phyloP scores from a whole-genome alignment of 2,797 vertebrate genomes.

The Diceros bicornis region DNA sequence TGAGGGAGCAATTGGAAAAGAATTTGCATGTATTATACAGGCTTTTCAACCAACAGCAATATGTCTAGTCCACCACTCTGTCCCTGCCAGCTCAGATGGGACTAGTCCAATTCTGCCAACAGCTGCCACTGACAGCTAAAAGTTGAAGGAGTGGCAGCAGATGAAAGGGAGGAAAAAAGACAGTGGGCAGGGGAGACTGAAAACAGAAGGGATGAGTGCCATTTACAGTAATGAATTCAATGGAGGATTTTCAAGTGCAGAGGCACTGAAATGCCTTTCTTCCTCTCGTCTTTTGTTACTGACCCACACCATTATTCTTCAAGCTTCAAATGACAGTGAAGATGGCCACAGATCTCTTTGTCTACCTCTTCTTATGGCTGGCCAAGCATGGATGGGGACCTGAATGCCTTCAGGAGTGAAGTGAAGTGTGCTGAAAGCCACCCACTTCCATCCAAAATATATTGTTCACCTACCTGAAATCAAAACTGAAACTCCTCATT shows the following conservation, averaged over 20 bases:
- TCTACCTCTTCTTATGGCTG: not conserved
- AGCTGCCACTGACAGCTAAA: slow-evolving; percentile 65
- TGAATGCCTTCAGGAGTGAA: slow-evolving; percentile 20
- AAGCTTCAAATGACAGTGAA: slow-evolving; percentile 50
- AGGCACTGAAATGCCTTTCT: slow-evolving; percentile 27
- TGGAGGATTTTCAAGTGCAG: slow-evolving; percentile 49
- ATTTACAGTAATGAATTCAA: slow-evolving; percentile 8
- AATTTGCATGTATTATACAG: slow-evolving; percentile 58
- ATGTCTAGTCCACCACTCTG: slow-evolving; percentile 53
- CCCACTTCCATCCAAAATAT: not conserved
- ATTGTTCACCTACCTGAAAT: not conserved
- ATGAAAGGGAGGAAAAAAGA: slow-evolving; percentile 49
- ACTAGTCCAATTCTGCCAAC: slow-evolving; percentile 67
- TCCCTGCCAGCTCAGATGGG: slow-evolving; percentile 49
- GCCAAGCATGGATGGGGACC: not conserved
- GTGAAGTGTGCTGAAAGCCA: slow-evolving; percentile 38
- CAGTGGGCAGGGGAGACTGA: slow-evolving; percentile 34
- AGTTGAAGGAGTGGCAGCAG: slow-evolving; percentile 67
- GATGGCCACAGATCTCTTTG: not conserved
- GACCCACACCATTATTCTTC: not conserved
- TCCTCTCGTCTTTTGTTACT: slow-evolving; percentile 56
- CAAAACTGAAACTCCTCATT: slow-evolving; percentile 56
- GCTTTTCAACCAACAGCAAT: slow-evolving; percentile 69
- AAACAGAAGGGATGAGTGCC: not conserved
- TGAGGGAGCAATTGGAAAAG: slow-evolving; percentile 58